These are phyloP conservation scores for Oxyscelio sp. DNA, from an alignment of 2,888 invertebrate species.

Conservation along the genomic window DNA sequence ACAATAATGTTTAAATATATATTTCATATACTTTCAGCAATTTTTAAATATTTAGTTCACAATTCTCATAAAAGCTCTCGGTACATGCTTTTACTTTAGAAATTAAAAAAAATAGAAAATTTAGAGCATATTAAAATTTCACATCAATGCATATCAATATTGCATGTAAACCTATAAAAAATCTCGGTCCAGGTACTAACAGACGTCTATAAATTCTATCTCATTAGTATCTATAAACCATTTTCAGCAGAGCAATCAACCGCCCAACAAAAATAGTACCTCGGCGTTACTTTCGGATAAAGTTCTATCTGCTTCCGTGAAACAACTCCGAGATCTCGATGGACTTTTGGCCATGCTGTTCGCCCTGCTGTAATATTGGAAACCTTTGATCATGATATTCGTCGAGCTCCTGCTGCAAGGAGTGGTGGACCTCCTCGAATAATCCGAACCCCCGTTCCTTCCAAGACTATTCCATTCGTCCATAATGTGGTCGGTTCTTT, in stretches of 20 bases:
- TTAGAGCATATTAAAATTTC: too few species aligned
- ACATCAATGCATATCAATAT: too few species aligned
- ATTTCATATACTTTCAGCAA: too few species aligned
- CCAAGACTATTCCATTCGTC: conserved; percentile 95
- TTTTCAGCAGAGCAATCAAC: background rate
- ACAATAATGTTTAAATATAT: too few species aligned
- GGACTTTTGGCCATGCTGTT: conserved; percentile 84
- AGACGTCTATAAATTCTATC: too few species aligned
- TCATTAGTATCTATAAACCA: background rate
- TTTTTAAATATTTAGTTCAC: too few species aligned
- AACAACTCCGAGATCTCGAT: conserved; percentile 77
- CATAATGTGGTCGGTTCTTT: conserved; percentile 95
- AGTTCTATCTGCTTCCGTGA: conserved; percentile 83
- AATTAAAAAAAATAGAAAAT: too few species aligned
- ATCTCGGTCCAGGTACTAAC: too few species aligned
- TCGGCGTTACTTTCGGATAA: conserved; percentile 84
- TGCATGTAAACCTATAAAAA: too few species aligned
- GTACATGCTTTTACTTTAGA: too few species aligned
- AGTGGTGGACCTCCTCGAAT: conserved; percentile 49
- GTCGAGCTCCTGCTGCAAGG: conserved; percentile 92
- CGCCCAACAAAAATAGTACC: conserved; percentile 66
- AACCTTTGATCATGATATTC: conserved; percentile 95
- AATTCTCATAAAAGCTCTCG: too few species aligned
- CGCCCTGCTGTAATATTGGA: conserved; percentile 90
- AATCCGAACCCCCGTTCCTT: conserved; percentile 89